These are phyloP conservation scores for Donacobius atricapilla DNA, from an alignment of 2,113 vertebrate species.

Conservation along the genomic window DNA sequence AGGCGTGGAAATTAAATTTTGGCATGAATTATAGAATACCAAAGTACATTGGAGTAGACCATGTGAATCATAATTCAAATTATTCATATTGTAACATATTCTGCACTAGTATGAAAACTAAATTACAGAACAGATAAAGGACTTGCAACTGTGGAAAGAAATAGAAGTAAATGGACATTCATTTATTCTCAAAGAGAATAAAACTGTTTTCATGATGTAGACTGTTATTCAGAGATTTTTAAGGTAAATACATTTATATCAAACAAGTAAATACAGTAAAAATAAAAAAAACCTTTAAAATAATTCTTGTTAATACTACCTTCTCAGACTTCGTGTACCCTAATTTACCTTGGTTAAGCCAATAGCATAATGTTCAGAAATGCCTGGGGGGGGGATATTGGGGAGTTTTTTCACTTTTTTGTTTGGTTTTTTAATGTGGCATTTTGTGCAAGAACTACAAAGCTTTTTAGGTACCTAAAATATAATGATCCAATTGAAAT, in stretches of 20 bases:
- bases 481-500: background rate
- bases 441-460: background rate
- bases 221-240: background rate
- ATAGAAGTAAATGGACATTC: background rate
- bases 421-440: background rate
- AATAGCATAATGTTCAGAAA: background rate
- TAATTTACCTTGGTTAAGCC: background rate
- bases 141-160: background rate
- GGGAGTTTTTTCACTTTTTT: background rate
- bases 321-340: background rate
- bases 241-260: background rate
- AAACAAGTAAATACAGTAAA: background rate
- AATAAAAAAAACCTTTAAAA: background rate
- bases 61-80: background rate
- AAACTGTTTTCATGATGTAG: background rate
- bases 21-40: background rate
- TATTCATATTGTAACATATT: background rate
- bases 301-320: background rate
- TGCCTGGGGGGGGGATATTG: rapidly evolving
- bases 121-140: background rate
- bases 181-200: background rate
- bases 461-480: background rate
- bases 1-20: background rate
- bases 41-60: background rate
- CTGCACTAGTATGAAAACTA: background rate